Base-by-base conservation (phyloP, 2,888 invertebrate genomes). In the Nemapogon koenigi region DNA sequence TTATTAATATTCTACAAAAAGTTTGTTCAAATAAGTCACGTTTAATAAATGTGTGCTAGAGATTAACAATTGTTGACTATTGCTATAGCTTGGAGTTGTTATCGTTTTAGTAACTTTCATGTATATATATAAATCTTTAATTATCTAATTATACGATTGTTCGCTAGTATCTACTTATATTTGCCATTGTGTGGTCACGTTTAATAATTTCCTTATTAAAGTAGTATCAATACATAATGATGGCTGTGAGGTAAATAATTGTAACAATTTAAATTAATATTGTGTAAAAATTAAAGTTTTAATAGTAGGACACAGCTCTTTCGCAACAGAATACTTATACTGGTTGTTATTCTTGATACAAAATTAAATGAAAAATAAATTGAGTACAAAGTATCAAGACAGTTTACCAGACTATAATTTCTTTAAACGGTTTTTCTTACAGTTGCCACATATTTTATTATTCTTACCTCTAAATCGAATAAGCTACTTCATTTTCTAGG, bases 41-140 rank as follows among this genome's bases (percentile, higher is more conserved):
- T n/a, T n/a, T n/a, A n/a, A n/a, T n/a, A n/a, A n/a, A n/a, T n/a
- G n/a, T 64, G 62, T 68, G 59, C 64, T 78, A 76, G 75, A 59
- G 63, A 40, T 28, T n/a, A 73, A 69, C 75, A 73, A 78, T 78
- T 78, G 78, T 78, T 78, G 76, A 78, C 75, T 78, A 76, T 73
- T 78, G 76, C 78, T 78, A 72, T 76, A 75, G 78, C 78, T 76
- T 78, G 76, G 75, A 72, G 71, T 76, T 78, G 78, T 78, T 78
- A 70, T 68, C 66, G 71, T 72, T 76, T 71, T 76, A 78, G 78
- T 73, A 71, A 66, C 67, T 72, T 76, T 73, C 73, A 60, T 67
- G 71, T 60, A 60, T 54, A 60, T 32, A 31, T 27, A 33, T 33
- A 33, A 39, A 32, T 37, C 22, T 37, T 37, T 18, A 16, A 28